phyloP scores from a whole-genome alignment of 2,888 invertebrate species.

The Tetragonisca angustula region DNA sequence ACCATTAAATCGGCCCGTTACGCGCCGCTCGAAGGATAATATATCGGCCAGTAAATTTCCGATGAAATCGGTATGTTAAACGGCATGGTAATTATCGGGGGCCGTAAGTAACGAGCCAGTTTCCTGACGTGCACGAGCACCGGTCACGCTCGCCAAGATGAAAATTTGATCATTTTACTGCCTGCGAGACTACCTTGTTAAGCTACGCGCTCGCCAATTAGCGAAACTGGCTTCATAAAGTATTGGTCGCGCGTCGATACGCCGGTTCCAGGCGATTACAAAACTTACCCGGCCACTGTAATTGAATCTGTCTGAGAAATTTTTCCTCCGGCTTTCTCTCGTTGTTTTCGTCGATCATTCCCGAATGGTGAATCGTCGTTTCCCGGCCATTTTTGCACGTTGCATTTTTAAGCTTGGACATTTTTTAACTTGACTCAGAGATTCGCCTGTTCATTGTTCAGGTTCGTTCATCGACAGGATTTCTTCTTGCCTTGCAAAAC shows the following conservation, averaged over 20 bases:
- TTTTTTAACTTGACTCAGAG: too few relatives aligned
- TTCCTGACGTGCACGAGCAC: conserved; percentile 19
- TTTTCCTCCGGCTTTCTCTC: background rate
- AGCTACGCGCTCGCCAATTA: conserved; percentile 44
- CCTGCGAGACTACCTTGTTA: conserved; percentile 35
- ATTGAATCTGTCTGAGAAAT: conserved; percentile 24
- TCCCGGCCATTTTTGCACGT: background rate
- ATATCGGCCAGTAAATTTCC: conserved; percentile 67
- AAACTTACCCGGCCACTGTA: background rate
- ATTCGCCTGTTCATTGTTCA: background rate
- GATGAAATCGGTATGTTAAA: conserved; percentile 48
- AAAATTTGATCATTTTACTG: conserved; percentile 49
- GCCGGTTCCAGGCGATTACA: conserved; percentile 8
- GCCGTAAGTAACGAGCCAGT: conserved; percentile 58
- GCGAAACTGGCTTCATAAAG: conserved; percentile 32
- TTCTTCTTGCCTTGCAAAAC: background rate
- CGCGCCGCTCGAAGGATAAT: conserved; percentile 52
- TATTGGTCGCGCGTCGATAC: background rate
- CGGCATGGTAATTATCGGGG: conserved; percentile 63
- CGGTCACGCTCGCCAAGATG: background rate
- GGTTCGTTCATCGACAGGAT: background rate
- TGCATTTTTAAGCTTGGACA: too few relatives aligned
- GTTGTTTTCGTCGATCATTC: background rate
- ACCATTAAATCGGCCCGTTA: conserved; percentile 51
- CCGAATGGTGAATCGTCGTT: too few relatives aligned